A percentile compares a stretch with the other conserved stretches of the same genome.
These are phyloP conservation scores for Lacanobia oleracea DNA, from an alignment of 2,888 invertebrate genomes.

Conservation along the genomic window DNA sequence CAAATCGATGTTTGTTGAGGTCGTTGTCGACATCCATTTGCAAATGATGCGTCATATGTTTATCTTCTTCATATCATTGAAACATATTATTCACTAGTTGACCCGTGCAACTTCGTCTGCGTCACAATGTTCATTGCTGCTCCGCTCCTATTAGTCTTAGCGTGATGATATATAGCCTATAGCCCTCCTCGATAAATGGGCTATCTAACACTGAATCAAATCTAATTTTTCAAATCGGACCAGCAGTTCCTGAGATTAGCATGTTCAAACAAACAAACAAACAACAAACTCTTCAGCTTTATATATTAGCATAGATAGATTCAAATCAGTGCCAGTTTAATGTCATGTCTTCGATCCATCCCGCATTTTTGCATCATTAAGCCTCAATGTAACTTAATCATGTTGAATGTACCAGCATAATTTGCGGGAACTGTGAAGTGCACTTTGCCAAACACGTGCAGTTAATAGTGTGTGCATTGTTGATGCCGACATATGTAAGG, in stretches of 20 bases:
- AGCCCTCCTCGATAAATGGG: no score
- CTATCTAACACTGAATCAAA: no score
- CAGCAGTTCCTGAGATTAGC: no score
- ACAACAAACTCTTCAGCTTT: no score
- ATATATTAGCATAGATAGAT: no score
- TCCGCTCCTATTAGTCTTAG: no score
- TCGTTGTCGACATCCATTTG: background rate
- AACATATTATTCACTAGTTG: no score
- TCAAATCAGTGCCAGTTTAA: background rate
- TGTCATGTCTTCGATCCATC: background rate
- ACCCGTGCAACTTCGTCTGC: no score
- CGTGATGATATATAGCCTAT: no score
- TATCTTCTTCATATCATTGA: background rate
- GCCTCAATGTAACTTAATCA: slow-evolving; percentile 38
- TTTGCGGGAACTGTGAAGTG: slow-evolving; percentile 21
- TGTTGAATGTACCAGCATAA: slow-evolving; percentile 55
- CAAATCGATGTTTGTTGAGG: slow-evolving; percentile 22
- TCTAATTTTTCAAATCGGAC: no score
- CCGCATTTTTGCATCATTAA: slow-evolving; percentile 41
- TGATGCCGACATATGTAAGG: background rate
- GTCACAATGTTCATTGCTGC: no score
- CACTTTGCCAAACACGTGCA: slow-evolving; percentile 26
- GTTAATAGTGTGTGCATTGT: background rate
- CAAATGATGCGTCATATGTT: background rate
- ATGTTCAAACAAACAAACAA: no score